Base-by-base conservation (phyloP, 2,113 vertebrate species). In the Syngnathus scovelli region DNA sequence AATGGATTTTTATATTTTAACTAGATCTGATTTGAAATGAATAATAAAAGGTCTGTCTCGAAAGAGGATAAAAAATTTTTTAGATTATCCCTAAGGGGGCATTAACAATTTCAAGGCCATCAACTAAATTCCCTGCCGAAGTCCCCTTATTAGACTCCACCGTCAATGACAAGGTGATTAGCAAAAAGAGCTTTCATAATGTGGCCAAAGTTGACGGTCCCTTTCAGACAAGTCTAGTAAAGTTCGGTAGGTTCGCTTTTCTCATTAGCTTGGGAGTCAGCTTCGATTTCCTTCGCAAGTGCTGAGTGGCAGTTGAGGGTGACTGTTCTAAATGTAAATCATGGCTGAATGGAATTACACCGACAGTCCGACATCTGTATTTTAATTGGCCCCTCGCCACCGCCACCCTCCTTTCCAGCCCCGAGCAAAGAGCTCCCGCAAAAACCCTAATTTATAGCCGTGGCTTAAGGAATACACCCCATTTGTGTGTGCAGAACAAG, bases 191-290 rank as follows among this genome's bases (percentile, higher is more conserved):
- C 83, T 80, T 84, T 80, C 72, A 80, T 86, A 84, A 88, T 83
- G 86, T 37, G 85, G 69, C 71, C 77, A 85, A 85, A 88, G 86
- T 86, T 86, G 79, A 74, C 55, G 59, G 83, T 76, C 78, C 85
- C 83, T 85, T 82, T 87, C 75, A 84, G 84, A 86, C 76, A 80
- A 84, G 75, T 55, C 83, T 86, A 80, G 78, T 89, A 89, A 90
- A 89, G 89, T 90, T 90, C 82, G 82, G 82, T 79, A 82, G 84
- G 86, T 90, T 92, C 89, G 89, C 88, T 91, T 90, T 90, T 89
- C 89, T 90, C 88, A 90, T 92, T 92, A 91, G 89, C 82, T 82
- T 54, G 67, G 27, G 72, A 89, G 90, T 92, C 90, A 83, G 88
- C 78, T 90, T 90, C 79, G 82, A 91, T 92, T 91, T 92, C 90